Conservation (phyloP, 35 echinoderm and acorn worm genomes). For the Anneissia japonica region DNA sequence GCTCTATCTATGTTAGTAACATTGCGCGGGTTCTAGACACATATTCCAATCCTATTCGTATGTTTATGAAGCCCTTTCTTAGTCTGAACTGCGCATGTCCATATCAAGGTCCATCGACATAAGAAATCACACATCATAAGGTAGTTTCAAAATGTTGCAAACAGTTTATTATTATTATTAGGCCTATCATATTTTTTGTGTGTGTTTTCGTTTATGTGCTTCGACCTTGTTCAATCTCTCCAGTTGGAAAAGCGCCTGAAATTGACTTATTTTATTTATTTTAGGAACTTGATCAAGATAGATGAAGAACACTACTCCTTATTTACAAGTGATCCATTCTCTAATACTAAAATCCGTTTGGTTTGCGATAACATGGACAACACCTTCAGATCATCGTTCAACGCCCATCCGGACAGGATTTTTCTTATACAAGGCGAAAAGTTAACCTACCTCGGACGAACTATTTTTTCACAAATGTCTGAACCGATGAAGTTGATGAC, state of each 20-base stretch:
- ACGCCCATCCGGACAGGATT: constrained; percentile 34
- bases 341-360: constrained; percentile 19
- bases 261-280: neutral
- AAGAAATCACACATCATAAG: too few relatives aligned
- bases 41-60: too few relatives aligned
- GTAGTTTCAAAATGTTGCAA: too few relatives aligned
- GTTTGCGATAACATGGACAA: constrained; percentile 40
- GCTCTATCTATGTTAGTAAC: too few relatives aligned
- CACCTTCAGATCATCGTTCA: constrained; percentile 13
- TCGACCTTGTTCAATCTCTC: too few relatives aligned
- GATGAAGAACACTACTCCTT: constrained; percentile 18
- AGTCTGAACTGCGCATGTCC: too few relatives aligned
- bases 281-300: neutral
- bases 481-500: constrained; percentile 28
- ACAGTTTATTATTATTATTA: too few relatives aligned
- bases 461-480: constrained; percentile 24
- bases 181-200: too few relatives aligned
- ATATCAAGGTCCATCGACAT: too few relatives aligned
- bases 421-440: constrained; percentile 17
- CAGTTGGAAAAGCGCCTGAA: neutral
- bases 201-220: too few relatives aligned
- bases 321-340: constrained; percentile 23
- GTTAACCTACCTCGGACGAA: constrained; percentile 21
- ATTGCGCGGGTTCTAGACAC: too few relatives aligned
- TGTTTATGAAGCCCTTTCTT: too few relatives aligned